Base-by-base conservation (phyloP, 2,888 invertebrate genomes). In the Archaeoteleia sp. region DNA sequence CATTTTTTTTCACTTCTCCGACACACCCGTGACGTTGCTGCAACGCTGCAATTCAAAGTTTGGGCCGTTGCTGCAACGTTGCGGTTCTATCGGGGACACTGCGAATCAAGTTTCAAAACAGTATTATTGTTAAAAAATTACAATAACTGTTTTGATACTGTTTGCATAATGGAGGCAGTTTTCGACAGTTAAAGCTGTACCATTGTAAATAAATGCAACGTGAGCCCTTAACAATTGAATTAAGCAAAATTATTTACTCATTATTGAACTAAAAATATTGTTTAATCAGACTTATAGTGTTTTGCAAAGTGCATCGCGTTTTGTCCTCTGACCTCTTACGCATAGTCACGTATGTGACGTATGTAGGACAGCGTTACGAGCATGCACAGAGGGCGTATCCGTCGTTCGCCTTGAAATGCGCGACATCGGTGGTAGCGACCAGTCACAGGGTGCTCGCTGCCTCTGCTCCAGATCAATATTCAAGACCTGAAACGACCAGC, bases 391-490 rank as follows among this genome's bases (percentile, higher is more conserved):
- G 58, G 67, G 60, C 67, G 67, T 62, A 63, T 55, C 37, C 45
- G 49, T 37, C 39, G 58, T 54, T 63, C 42, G 68, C 68, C 68
- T 68, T 68, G 68, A 68, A 68, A 54, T 48, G 37, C 10, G 43
- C 60, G 49, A 49, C 58, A 40, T 40, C 27, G 58, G 27, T 17
- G 45, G 63, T 10, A 54, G 63, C 39, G 55, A 45, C 46, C 35
- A 46, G 66, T 53, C 25, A 42, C 67, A 48, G 65, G 55, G 66
- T 67, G 62, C 66, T 57, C 30, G 65, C 65, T 58, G 68, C 57
- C 49, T 53, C 67, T 62, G 51, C 67, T 70, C 72, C 75, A 77
- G 80, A 82, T 82, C 82, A 82, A 82, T 82, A 82, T 77, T 74
- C 78, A 74, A 66, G 66, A 68, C 66, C 67, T 46, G 49, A 45